Evolutionary conservation across 1,140 invertebrate genomes (phyloP), one percentile per base, ranked within the genome.

Genomic region (Trachymyrmex septentrionalis): DNA sequence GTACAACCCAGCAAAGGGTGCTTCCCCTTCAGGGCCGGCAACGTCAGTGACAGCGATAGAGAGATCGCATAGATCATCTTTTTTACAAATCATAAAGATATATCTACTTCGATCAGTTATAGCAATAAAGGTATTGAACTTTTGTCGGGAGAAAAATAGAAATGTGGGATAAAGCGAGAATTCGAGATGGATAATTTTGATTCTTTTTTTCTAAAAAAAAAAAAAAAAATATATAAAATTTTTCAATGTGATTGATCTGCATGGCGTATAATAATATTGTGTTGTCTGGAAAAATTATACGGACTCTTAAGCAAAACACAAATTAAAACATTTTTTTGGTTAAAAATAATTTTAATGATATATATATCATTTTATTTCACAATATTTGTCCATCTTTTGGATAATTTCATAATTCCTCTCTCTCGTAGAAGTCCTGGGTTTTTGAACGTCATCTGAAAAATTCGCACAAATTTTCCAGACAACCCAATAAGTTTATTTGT

Each of bases 1-100:
- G 48, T 61, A 12, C 77, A 72, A 86, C 57, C 73, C 16, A 21
- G 27, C 63, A 7, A 55, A 67, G 38, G 34, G 34, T 73, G 55
- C 19, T 48, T 59, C 16, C 27, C 48, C 12, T 30, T 34, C 67
- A 61, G 53, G 55, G 55, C 38, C 67, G 67, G 7, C 55, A 38
- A 38, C 14, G n/a, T 53, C 44, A 19, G 44, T 34, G 38, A 77
- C 34, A 44, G 57, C 57, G 24, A n/a, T 34, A 30, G 16, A 34
- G 72, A 76, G 3, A 44, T 4, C 19, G 44, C 16, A 3, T 30
- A 30, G 9, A 55, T 69, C 44, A 10, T 69, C 14, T 12, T 64
- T 38, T 63, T 48, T 44, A 9, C 57, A 77, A 44, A 64, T 27
- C 21, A 12, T 9, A 19, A 63, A 48, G 6, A 63, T n/a, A 24